Percentiles rank a stretch among this genome's conserved stretches.
phyloP scores from a whole-genome alignment of 2,797 vertebrate species.

The Amblyopsis hoosieri region DNA sequence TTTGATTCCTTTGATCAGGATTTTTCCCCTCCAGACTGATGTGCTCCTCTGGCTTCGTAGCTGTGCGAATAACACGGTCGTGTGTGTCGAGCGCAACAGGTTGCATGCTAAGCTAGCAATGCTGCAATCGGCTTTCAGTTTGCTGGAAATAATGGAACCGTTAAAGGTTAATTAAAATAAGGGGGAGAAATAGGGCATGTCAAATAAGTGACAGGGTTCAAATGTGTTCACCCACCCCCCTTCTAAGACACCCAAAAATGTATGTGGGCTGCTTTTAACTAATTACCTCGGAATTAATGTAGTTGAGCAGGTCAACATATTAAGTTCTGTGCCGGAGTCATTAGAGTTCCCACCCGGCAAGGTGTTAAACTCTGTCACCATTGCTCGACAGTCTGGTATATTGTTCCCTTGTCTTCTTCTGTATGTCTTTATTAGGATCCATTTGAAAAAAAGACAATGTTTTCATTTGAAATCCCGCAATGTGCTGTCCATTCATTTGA shows the following conservation, averaged over 20 bases:
- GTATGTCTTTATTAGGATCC: neutral
- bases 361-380: neutral
- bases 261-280: constrained; percentile 16
- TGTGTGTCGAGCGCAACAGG: constrained; percentile 5
- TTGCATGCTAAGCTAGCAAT: constrained; percentile 2
- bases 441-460: too few relatives aligned
- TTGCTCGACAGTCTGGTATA: neutral
- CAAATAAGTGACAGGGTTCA: neutral
- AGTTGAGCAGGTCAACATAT: constrained; percentile 16
- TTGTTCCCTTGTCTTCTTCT: constrained; percentile 6
- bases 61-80: constrained; percentile 1
- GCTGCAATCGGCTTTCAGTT: too few relatives aligned
- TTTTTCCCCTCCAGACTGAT: constrained; percentile 51
- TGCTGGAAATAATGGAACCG: neutral
- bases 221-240: neutral
- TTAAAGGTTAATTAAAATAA: constrained; percentile 4
- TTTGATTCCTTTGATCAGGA: constrained; percentile 65
- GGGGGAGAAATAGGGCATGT: neutral
- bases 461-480: constrained; percentile 13
- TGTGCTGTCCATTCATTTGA: constrained; percentile 3
- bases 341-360: constrained; percentile 4
- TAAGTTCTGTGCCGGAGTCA: constrained; percentile 18
- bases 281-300: constrained; percentile 25
- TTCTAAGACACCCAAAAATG: neutral
- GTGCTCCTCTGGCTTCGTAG: constrained; percentile 31